Evolutionary conservation across 2,888 invertebrate genomes (phyloP).

Genomic region (Caradrina kadenii): DNA sequence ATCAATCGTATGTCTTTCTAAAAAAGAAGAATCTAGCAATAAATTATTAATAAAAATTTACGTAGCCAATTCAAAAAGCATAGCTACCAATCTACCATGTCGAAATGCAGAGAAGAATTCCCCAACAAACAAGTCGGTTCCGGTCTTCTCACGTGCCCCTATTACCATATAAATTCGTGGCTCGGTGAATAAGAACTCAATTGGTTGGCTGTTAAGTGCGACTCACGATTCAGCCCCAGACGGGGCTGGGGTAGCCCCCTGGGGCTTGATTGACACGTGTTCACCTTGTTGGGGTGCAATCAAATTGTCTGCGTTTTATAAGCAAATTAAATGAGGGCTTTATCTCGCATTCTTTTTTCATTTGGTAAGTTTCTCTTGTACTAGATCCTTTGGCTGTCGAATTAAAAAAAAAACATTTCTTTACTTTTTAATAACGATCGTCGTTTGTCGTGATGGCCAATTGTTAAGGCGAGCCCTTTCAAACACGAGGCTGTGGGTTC

Average conservation of each 20-base stretch:
- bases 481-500: no score
- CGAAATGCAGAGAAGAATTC: conserved; percentile 18
- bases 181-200: conserved; percentile 86
- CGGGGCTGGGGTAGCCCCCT: conserved; percentile 56
- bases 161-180: conserved; percentile 84
- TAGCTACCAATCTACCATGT: neutral
- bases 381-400: neutral
- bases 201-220: conserved; percentile 79
- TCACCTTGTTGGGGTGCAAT: conserved; percentile 72
- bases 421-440: neutral
- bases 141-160: conserved; percentile 62
- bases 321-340: conserved; percentile 62
- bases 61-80: neutral
- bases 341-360: conserved; percentile 45
- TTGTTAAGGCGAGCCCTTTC: no score
- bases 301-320: conserved; percentile 66
- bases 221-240: conserved; percentile 60
- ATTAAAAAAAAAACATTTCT: neutral
- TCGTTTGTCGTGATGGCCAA: no score
- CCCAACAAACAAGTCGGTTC: conserved; percentile 57
- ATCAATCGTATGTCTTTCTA: no score
- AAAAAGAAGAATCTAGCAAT: no score
- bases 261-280: conserved; percentile 77
- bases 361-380: conserved; percentile 33
- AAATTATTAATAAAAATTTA: neutral